Conservation (phyloP, 2,113 vertebrate species). For the Sinocyclocheilus anophthalmus region DNA sequence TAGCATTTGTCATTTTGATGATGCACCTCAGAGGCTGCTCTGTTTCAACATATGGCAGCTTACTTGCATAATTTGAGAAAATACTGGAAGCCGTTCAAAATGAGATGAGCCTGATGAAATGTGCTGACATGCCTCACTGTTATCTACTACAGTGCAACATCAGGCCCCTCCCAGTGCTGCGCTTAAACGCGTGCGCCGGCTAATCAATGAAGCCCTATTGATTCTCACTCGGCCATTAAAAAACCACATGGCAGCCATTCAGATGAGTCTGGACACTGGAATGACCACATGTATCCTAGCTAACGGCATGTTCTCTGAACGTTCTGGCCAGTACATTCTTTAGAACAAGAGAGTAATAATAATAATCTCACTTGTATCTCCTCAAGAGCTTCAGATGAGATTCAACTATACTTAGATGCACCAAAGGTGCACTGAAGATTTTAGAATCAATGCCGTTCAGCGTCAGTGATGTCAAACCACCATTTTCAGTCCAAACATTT, state of each 20-base stretch:
- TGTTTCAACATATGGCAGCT: slow-evolving; percentile 41
- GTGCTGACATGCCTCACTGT: slow-evolving; percentile 42
- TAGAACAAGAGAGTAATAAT: too few species aligned
- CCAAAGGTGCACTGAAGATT: too few species aligned
- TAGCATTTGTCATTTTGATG: slow-evolving; percentile 16
- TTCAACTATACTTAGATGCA: too few species aligned
- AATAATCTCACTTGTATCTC: too few species aligned
- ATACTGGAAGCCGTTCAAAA: slow-evolving; percentile 43
- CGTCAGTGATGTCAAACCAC: too few species aligned
- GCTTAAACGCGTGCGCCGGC: slow-evolving; percentile 55
- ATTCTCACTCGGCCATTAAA: slow-evolving; percentile 54
- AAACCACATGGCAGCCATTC: slow-evolving; percentile 30
- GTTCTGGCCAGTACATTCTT: too few species aligned
- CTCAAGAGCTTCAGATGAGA: too few species aligned
- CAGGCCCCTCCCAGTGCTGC: slow-evolving; percentile 59
- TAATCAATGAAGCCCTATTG: slow-evolving; percentile 60
- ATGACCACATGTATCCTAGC: not conserved
- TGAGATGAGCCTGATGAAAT: slow-evolving; percentile 55
- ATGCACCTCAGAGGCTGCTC: slow-evolving; percentile 23
- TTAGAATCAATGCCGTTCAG: too few species aligned
- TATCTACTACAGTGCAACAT: slow-evolving; percentile 53
- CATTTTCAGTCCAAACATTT: too few species aligned
- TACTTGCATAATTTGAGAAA: slow-evolving; percentile 43
- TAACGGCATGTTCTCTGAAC: too few species aligned
- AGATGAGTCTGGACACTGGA: slow-evolving; percentile 28